Percentiles rank a stretch among this genome's conserved stretches.
Conservation (phyloP, 1,140 invertebrate genomes). For the Andricus grossulariae region DNA sequence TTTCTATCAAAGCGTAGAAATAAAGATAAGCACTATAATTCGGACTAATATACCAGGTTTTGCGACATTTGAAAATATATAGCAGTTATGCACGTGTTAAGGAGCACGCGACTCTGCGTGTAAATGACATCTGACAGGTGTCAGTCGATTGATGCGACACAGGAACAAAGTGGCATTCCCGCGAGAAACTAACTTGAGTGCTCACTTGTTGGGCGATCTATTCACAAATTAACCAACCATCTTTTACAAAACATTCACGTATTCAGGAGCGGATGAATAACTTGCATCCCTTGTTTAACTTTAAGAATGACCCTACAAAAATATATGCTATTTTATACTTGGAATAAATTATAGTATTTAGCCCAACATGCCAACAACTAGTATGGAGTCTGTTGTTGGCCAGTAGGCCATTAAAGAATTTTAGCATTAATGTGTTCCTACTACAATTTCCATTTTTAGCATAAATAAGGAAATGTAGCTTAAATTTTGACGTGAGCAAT, state of each 20-base stretch:
- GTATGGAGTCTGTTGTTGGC: too few relatives aligned
- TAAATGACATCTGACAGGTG: slow-evolving; percentile 31
- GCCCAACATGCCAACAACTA: too few relatives aligned
- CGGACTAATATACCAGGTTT: background rate
- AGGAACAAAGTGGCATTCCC: slow-evolving; percentile 26
- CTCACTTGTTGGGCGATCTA: slow-evolving; percentile 22
- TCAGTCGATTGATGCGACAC: slow-evolving; percentile 25
- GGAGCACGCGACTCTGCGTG: slow-evolving; percentile 29
- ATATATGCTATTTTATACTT: too few relatives aligned
- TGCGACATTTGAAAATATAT: background rate
- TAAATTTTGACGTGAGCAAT: too few relatives aligned
- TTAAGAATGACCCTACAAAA: background rate
- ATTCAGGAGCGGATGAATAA: slow-evolving; percentile 1
- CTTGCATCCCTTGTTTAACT: slow-evolving; percentile 7
- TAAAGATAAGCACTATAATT: background rate
- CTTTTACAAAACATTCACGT: slow-evolving; percentile 18
- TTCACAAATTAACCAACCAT: slow-evolving; percentile 26
- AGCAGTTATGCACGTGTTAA: slow-evolving; percentile 5
- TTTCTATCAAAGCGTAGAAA: too few relatives aligned
- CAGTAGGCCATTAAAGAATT: too few relatives aligned
- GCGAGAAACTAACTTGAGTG: slow-evolving; percentile 18
- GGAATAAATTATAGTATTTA: too few relatives aligned
- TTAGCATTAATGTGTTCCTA: too few relatives aligned
- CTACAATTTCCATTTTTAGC: too few relatives aligned
- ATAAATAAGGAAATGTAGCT: too few relatives aligned